phyloP scores from a whole-genome alignment of 2,797 vertebrate species.

The Acestrorhynchus altus region DNA sequence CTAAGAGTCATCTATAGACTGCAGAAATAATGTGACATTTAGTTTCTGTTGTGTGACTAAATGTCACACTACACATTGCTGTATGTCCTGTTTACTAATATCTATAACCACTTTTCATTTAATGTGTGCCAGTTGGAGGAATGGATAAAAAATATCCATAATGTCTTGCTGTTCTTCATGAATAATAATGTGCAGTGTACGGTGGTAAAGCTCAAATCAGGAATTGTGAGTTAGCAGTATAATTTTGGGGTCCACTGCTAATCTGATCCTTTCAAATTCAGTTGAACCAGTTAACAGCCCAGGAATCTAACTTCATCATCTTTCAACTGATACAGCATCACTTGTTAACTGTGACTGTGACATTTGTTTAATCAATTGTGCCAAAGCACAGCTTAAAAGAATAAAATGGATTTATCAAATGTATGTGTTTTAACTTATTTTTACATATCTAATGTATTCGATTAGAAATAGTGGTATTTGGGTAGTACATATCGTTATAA shows the following conservation, averaged over 20 bases:
- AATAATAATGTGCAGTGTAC: no score
- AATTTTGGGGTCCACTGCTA: background rate
- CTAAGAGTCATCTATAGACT: background rate
- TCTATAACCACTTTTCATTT: background rate
- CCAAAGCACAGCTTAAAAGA: conserved; percentile 12
- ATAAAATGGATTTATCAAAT: background rate
- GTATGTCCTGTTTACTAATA: background rate
- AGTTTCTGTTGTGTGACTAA: background rate
- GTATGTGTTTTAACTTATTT: background rate
- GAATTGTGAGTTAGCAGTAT: background rate
- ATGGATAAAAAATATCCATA: background rate
- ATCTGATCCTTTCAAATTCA: background rate
- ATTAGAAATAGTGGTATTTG: no score
- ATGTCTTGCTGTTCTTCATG: background rate
- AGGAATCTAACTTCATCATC: background rate
- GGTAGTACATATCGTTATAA: no score
- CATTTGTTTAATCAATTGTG: background rate
- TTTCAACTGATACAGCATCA: background rate
- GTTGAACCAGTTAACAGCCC: background rate
- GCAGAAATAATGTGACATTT: background rate
- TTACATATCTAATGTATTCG: no score
- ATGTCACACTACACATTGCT: background rate
- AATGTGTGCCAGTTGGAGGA: background rate
- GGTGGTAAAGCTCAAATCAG: background rate
- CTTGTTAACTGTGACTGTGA: background rate